Conservation (phyloP, 1,140 invertebrate species). For the Charaxes varanes region DNA sequence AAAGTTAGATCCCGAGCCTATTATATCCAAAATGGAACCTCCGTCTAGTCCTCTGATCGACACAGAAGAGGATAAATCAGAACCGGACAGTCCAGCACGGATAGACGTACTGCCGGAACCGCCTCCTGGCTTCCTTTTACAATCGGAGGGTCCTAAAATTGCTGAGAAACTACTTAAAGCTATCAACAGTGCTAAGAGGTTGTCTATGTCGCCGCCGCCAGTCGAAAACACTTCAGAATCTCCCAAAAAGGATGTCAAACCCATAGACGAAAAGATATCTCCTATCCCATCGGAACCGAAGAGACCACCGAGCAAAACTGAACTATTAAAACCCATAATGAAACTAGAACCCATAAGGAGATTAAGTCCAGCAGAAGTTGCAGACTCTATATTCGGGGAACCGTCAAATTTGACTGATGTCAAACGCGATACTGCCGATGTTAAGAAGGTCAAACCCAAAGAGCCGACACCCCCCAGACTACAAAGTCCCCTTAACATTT, state of each 20-base stretch:
- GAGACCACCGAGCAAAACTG: slow-evolving; percentile 27
- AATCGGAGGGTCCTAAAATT: slow-evolving; percentile 74
- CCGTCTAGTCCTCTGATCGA: slow-evolving; percentile 72
- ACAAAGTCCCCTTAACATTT: slow-evolving; percentile 49
- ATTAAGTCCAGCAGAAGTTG: slow-evolving; percentile 33
- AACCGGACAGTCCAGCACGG: slow-evolving; percentile 71
- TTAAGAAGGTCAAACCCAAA: slow-evolving; percentile 54
- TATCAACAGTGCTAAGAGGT: slow-evolving; percentile 69
- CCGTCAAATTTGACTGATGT: slow-evolving; percentile 47
- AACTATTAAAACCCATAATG: slow-evolving; percentile 34
- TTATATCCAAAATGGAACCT: slow-evolving; percentile 41
- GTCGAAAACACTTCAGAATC: slow-evolving; percentile 43
- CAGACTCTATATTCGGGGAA: slow-evolving; percentile 57
- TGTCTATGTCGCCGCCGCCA: slow-evolving; percentile 62
- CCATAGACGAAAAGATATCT: slow-evolving; percentile 39
- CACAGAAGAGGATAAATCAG: slow-evolving; percentile 73
- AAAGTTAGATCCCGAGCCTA: slow-evolving; percentile 36
- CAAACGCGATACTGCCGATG: slow-evolving; percentile 42
- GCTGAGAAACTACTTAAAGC: slow-evolving; percentile 77
- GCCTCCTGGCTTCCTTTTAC: slow-evolving; percentile 61
- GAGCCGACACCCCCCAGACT: slow-evolving; percentile 45
- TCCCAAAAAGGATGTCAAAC: slow-evolving; percentile 46
- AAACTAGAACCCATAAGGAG: slow-evolving; percentile 44
- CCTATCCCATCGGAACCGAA: slow-evolving; percentile 37
- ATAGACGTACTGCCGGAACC: slow-evolving; percentile 68